Evolutionary conservation across 2,797 vertebrate genomes (phyloP), one percentile per base, ranked within the genome.

Genomic region (Enteromius thamalakanensis): DNA sequence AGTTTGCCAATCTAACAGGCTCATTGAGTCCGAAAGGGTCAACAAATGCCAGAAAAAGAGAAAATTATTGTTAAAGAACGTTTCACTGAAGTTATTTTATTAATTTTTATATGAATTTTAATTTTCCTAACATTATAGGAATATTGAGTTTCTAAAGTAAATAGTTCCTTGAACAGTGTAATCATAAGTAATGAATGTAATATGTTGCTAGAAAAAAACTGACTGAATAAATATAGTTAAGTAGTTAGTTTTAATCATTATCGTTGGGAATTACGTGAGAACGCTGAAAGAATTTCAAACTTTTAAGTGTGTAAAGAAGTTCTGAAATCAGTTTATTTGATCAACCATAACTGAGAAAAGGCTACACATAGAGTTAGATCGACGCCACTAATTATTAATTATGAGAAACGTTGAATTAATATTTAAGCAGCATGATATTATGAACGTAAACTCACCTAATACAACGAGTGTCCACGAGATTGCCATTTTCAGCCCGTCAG

Each of bases 371-470:
- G 10, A 6, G 29, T 23, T 51, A 51, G 8, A 79, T 3, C 37
- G 19, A 67, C 34, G 12, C 17, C n/a, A 19, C 29, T 62, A n/a
- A 6, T 42, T 58, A 60, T 71, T 17, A 21, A 53, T 45, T 58
- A 7, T 70, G 37, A 60, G 2, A 72, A 21, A 26, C 21, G 87
- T 6, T 32, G 26, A 6, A 26, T 53, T 37, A 34, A 47, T 34
- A 62, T n/a, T n/a, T n/a, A 21, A 17, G 15, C 17, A 2, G 2
- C 5, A 76, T 32, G 53, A 23, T 19, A 19, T 29, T 37, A 65
- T 80, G 11, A 82, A 65, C 19, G 19, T 84, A 26, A 47, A 87
- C 94, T 94, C 86, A 95, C 94, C 84, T 14, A 93, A 81, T 42
- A 88, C 82, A 81, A 94, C 29, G 71, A 93, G 84, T 84, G 88